Evolutionary conservation across 2,113 vertebrate genomes (phyloP), one percentile per base, ranked within the genome.

Genomic region (Gavia stellata): DNA sequence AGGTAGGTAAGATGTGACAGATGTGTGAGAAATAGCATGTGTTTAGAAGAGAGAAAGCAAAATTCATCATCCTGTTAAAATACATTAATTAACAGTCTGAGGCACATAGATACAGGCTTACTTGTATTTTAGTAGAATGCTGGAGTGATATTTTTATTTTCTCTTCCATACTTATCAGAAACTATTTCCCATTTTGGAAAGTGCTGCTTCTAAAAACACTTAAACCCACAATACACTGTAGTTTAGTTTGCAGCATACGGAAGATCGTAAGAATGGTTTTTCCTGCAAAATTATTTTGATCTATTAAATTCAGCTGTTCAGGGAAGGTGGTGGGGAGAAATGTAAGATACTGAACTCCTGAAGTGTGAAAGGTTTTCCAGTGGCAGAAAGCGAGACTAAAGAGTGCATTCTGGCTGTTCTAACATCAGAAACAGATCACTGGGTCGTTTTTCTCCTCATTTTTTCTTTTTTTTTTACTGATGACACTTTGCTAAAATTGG

Each of bases 181-280:
- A 61, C 12, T 24, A 36, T 91, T 93, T 96, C 73, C 63, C 58
- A 40, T 83, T 96, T 89, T 92, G 82, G 58, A 92, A 86, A 78
- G 56, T 31, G 44, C 68, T 63, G 61, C 81, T 92, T 83, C 86
- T 95, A 55, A 72, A 95, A 93, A 11, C 7, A 26, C 81, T 96
- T 88, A 81, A 93, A 82, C 14, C 34, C 53, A 78, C 78, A 89
- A 63, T 56, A 49, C 62, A 33, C 82, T 80, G 33, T 55, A 65
- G 71, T 93, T 97, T 83, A 56, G 70, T 92, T 73, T 97, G 94
- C 63, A 96, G 72, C 94, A 92, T 85, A 58, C 87, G 94, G 89
- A 65, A n/a, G 67, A 94, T 86, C 9, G 8, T 78, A 59, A 65
- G 47, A 45, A 79, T 52, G 36, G 2, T 16, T 80, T 55, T 73